Conservation (phyloP, 2,113 vertebrate species). For the Numida meleagris region DNA sequence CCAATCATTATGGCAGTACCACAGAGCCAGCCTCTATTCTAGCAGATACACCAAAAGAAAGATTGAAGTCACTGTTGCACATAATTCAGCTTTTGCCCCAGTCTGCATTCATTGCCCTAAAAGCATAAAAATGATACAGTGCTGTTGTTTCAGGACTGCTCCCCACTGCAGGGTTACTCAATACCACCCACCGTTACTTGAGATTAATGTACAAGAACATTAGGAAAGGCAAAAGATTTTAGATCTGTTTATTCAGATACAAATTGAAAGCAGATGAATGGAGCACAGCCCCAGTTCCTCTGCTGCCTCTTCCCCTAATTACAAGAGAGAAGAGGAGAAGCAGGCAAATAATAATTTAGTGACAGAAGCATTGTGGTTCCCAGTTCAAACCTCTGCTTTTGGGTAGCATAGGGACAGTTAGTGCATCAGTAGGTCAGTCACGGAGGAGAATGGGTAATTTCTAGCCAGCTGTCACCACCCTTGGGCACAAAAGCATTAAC, state of each 20-base stretch:
- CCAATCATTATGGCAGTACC: too few relatives aligned
- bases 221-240: constrained; percentile 7
- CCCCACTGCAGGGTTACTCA: neutral
- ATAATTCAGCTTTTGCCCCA: neutral
- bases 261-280: constrained; percentile 68
- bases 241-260: constrained; percentile 68
- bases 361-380: constrained; percentile 66
- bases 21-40: neutral
- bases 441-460: neutral
- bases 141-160: accelerated
- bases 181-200: neutral
- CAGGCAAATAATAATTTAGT: constrained; percentile 65
- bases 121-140: neutral
- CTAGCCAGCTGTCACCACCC: neutral
- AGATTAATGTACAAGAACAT: neutral
- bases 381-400: constrained; percentile 58
- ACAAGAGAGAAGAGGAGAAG: constrained; percentile 10
- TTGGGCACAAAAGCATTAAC: neutral
- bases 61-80: neutral
- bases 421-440: constrained; percentile 38
- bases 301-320: constrained; percentile 48
- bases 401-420: constrained; percentile 23
- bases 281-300: constrained; percentile 60
- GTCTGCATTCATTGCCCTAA: neutral
- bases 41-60: neutral